A percentile compares a stretch with the other conserved stretches of the same genome.
Conservation (phyloP, 2,113 vertebrate species). For the Gopherus flavomarginatus region DNA sequence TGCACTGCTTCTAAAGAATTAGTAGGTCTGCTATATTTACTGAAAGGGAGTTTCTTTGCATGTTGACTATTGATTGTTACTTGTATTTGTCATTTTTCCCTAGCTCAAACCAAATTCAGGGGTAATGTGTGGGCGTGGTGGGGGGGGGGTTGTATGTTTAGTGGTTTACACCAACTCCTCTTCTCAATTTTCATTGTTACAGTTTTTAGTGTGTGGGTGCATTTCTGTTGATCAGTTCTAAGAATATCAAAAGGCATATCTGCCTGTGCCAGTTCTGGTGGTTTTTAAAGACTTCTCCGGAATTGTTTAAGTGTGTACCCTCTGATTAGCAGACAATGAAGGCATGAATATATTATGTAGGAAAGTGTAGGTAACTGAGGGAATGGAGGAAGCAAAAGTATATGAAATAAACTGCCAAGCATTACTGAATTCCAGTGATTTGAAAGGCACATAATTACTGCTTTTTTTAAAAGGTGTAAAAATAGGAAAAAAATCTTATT, state of each 20-base stretch:
- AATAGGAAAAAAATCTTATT: slow-evolving; percentile 11
- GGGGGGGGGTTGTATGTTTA: background rate
- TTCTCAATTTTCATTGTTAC: background rate
- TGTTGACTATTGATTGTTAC: background rate
- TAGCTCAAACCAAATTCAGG: background rate
- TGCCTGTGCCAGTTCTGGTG: background rate
- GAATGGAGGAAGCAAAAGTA: background rate
- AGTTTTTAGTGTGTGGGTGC: background rate
- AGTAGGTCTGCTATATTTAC: background rate
- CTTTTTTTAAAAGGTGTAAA: slow-evolving; percentile 17
- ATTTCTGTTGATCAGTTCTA: background rate
- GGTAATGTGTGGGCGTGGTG: background rate
- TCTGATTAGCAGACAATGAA: background rate
- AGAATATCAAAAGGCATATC: background rate
- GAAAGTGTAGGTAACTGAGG: background rate
- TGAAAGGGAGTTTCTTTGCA: background rate
- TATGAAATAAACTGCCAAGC: background rate
- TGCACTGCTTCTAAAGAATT: fast-evolving
- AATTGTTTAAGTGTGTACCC: background rate
- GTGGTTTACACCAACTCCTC: background rate
- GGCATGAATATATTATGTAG: background rate
- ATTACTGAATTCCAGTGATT: background rate
- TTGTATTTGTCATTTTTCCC: background rate
- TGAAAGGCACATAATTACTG: background rate
- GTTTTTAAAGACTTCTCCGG: background rate